A percentile compares a stretch with the other conserved stretches of the same genome.
phyloP scores from a whole-genome alignment of 2,888 invertebrate genomes.

The Oligia strigilis region DNA sequence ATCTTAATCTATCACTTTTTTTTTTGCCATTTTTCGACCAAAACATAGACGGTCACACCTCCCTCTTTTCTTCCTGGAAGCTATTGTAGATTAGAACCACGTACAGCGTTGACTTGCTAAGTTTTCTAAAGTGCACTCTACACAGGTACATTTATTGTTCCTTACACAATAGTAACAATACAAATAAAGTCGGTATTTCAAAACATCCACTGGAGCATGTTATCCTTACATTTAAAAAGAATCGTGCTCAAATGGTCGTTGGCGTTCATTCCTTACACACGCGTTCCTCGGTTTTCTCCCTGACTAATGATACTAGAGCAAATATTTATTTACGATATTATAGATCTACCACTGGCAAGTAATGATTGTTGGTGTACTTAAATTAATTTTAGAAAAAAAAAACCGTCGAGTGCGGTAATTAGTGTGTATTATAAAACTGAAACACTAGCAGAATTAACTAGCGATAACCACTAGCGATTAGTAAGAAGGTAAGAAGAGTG shows the following conservation, averaged over 20 bases:
- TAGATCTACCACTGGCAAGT: too few species aligned
- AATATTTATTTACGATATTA: not conserved
- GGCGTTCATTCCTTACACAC: not conserved
- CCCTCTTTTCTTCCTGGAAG: slow-evolving; percentile 7
- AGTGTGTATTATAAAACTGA: too few species aligned
- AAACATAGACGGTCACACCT: not conserved
- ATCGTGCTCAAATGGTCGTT: not conserved
- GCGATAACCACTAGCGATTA: too few species aligned
- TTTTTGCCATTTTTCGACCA: not conserved
- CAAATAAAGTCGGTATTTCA: slow-evolving; percentile 30
- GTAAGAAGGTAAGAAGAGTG: too few species aligned
- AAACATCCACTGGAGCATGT: slow-evolving; percentile 13
- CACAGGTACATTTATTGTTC: slow-evolving; percentile 39
- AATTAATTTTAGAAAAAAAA: not conserved
- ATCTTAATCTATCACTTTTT: too few species aligned
- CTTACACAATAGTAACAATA: slow-evolving; percentile 32
- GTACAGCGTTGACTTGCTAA: slow-evolving; percentile 34
- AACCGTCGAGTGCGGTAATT: too few species aligned
- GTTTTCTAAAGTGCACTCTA: slow-evolving; percentile 52
- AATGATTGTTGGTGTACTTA: not conserved
- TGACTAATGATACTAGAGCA: not conserved
- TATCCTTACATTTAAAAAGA: slow-evolving; percentile 15
- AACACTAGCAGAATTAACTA: too few species aligned
- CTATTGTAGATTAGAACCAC: slow-evolving; percentile 47
- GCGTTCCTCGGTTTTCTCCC: not conserved